Evolutionary conservation across 1,140 invertebrate species (phyloP).

Genomic region (Drosophila quadrilineata): DNA sequence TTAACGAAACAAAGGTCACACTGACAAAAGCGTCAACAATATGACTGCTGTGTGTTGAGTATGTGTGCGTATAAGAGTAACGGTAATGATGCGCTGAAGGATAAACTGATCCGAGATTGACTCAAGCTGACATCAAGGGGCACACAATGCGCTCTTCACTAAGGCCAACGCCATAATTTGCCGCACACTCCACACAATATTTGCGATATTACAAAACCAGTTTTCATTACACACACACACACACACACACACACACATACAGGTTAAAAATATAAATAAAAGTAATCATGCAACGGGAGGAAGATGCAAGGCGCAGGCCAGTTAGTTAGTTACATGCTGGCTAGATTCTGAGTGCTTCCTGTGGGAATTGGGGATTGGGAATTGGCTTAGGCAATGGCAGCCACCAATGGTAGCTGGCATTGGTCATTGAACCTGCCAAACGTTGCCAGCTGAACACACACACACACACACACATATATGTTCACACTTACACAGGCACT

Average conservation of each 20-base stretch:
- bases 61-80: conserved; percentile 3
- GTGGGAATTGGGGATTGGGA: conserved; percentile 44
- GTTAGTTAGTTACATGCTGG: conserved; percentile 29
- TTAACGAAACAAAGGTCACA: background rate
- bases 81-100: conserved; percentile 55
- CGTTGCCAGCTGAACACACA: conserved; percentile 12
- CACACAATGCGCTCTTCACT: conserved; percentile 28
- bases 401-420: conserved; percentile 10
- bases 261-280: conserved; percentile 8
- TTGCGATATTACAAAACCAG: conserved; percentile 30
- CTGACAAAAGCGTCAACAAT: background rate
- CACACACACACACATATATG: background rate
- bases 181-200: background rate
- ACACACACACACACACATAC: background rate
- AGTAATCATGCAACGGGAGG: conserved; percentile 7
- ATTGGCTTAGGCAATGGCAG: conserved; percentile 15
- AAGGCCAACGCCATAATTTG: conserved; percentile 55
- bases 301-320: too few relatives aligned
- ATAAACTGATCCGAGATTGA: conserved; percentile 23
- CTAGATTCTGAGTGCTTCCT: conserved; percentile 64
- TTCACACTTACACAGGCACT: too few relatives aligned
- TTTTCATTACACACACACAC: conserved; percentile 14
- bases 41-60: background rate
- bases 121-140: conserved; percentile 42
- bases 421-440: conserved; percentile 62